A percentile compares a stretch with the other conserved stretches of the same genome.
These are phyloP conservation scores for Drusus annulatus DNA, from an alignment of 1,140 invertebrate genomes.

Conservation along the genomic window DNA sequence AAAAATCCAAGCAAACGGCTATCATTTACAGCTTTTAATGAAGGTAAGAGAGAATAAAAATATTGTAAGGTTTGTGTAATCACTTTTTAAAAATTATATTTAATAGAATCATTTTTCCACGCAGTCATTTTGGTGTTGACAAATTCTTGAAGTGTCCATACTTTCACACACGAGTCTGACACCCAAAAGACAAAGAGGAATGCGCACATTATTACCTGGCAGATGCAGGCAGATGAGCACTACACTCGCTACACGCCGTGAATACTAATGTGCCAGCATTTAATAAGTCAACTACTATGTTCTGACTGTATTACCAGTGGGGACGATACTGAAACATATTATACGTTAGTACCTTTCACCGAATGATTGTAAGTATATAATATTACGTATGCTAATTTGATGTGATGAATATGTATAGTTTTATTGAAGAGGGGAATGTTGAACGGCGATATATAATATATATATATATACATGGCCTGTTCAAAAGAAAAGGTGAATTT, in stretches of 20 bases:
- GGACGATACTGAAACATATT: neutral
- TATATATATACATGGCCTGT: too few relatives aligned
- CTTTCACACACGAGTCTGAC: neutral
- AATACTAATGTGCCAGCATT: slow-evolving; percentile 21
- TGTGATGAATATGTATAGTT: neutral
- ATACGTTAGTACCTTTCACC: neutral
- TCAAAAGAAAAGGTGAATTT: too few relatives aligned
- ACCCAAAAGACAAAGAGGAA: neutral
- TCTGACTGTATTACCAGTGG: neutral
- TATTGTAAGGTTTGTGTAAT: too few relatives aligned
- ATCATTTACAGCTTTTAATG: neutral
- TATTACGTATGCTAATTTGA: neutral
- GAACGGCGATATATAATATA: too few relatives aligned
- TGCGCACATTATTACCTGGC: neutral
- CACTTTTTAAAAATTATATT: too few relatives aligned
- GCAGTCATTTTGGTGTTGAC: neutral
- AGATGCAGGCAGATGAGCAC: neutral
- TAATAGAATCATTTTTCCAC: neutral
- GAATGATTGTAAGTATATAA: neutral
- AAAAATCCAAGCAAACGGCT: too few relatives aligned
- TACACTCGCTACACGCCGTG: neutral
- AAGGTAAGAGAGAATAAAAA: too few relatives aligned
- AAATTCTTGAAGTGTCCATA: neutral
- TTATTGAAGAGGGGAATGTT: too few relatives aligned
- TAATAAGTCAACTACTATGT: neutral